Percentiles rank a stretch among this genome's conserved stretches.
Evolutionary conservation across 2,888 invertebrate species (phyloP).

Genomic region (Ashinkailepas kermadecensis): DNA sequence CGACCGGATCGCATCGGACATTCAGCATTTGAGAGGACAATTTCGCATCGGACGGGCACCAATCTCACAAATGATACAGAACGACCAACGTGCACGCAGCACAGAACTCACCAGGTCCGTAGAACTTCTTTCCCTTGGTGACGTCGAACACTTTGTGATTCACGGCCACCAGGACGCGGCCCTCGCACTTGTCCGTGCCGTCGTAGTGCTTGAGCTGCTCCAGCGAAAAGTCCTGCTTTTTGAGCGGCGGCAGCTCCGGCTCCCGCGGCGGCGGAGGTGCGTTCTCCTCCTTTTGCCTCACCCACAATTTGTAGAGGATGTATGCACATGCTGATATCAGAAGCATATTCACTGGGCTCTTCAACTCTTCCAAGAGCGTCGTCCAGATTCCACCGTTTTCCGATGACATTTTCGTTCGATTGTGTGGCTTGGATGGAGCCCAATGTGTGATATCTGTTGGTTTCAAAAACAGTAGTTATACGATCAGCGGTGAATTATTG

Average conservation of each 20-base stretch:
- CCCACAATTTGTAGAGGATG: conserved; percentile 42
- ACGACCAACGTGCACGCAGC: too few relatives aligned
- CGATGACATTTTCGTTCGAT: too few relatives aligned
- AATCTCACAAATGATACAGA: too few relatives aligned
- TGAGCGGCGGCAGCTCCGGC: conserved; percentile 67
- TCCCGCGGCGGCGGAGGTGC: conserved; percentile 41
- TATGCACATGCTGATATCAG: conserved; percentile 41
- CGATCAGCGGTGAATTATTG: too few relatives aligned
- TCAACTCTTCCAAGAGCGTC: neutral
- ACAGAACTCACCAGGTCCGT: conserved; percentile 73
- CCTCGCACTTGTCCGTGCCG: conserved; percentile 69
- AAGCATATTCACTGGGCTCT: conserved; percentile 38
- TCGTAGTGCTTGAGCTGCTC: conserved; percentile 78
- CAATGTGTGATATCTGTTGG: too few relatives aligned
- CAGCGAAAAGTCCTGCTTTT: conserved; percentile 77
- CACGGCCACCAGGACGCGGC: conserved; percentile 81
- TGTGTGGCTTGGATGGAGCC: too few relatives aligned
- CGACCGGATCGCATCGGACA: too few relatives aligned
- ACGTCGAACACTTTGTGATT: conserved; percentile 94
- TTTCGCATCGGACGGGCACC: neutral
- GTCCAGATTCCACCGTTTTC: neutral
- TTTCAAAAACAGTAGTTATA: too few relatives aligned
- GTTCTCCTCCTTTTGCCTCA: conserved; percentile 3
- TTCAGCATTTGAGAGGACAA: neutral
- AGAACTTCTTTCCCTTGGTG: conserved; percentile 79